Evolutionary conservation across 2,113 vertebrate species (phyloP), one percentile per base, ranked within the genome.

Genomic region (Aphelocoma coerulescens): DNA sequence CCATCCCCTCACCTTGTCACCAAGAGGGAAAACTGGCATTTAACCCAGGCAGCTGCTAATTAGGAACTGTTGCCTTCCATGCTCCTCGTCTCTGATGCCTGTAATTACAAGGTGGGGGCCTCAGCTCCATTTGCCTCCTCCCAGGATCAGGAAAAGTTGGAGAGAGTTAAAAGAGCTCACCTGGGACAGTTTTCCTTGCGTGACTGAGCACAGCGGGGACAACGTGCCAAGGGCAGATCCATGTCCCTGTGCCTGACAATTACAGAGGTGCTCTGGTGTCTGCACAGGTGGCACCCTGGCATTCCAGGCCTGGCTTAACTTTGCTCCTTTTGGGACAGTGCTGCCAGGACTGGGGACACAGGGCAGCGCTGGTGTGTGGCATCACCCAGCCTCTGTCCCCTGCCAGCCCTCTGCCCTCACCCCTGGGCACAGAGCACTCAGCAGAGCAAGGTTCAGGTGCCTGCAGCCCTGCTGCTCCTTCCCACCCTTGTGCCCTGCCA

Each of bases 101-200:
- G 66, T 96, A 89, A 93, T 96, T 78, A 91, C 2, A 3, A 92
- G 94, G 93, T 57, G 80, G 55, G 41, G 59, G 72, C 24, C 58
- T 65, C 20, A 67, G 39, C 44, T 87, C 62, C 33, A 7, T 6
- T 71, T 35, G 13, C 37, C 77, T 79, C 80, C 88, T 96, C 77
- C 80, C 57, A 72, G 54, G 27, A 43, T 26, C 77, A 73, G 72
- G 62, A 66, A 39, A 77, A 83, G 69, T 8, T 88, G 81, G 69
- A 75, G 43, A 49, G 35, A 67, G 11, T 74, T 95, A 6, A 72
- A 88, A 69, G 33, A 55, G 26, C 67, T 92, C 13, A 0, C 49
- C 57, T 66, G 71, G 68, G 46, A 58, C 7, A 37, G 30, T n/a
- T 58, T 68, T 78, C 48, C 41, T 11, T 11, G 24, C 11, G 24